Conservation (phyloP, 2,113 vertebrate genomes). For the Callorhinus ursinus region DNA sequence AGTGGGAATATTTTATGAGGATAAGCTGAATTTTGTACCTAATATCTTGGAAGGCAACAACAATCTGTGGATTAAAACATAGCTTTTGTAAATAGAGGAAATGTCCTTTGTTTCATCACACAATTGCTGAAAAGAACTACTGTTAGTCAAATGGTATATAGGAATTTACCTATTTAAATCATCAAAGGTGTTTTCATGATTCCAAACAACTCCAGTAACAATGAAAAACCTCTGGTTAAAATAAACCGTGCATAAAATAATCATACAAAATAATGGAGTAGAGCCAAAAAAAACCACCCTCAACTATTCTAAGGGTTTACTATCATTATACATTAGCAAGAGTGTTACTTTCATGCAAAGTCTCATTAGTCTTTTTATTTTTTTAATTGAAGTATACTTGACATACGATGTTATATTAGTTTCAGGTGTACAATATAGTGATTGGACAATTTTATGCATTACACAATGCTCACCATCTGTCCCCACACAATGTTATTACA, state of each 20-base stretch:
- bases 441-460: neutral
- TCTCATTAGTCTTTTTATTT: neutral
- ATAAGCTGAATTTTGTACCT: constrained; percentile 53
- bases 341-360: neutral
- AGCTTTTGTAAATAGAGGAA: neutral
- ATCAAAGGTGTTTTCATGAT: neutral
- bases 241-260: neutral
- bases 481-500: neutral
- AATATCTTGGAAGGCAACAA: constrained; percentile 23
- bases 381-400: neutral
- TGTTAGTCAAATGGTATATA: neutral
- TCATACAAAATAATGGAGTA: neutral
- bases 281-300: neutral
- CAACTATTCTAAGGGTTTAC: neutral
- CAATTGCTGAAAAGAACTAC: neutral
- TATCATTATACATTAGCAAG: neutral
- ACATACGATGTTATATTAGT: neutral
- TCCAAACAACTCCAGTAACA: neutral
- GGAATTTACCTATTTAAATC: neutral
- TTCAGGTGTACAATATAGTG: neutral
- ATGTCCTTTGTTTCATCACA: neutral
- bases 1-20: constrained; percentile 63
- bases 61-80: neutral
- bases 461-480: neutral
- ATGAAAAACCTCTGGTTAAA: constrained; percentile 11